phyloP scores from a whole-genome alignment of 2,113 vertebrate species.

The Thalassarche chlororhynchos region DNA sequence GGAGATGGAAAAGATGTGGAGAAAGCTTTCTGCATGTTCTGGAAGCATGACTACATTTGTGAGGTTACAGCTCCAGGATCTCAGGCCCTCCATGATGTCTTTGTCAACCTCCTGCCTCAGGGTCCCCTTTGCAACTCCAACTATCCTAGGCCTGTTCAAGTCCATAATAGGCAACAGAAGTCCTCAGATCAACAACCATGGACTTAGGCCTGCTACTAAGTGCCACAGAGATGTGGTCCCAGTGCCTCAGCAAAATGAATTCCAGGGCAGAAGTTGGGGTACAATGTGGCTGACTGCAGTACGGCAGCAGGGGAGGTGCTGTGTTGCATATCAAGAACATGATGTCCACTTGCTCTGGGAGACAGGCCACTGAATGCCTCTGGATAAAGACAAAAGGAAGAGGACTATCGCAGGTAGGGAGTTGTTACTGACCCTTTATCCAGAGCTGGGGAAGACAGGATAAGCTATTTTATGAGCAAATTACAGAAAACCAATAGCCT shows the following conservation, averaged over 20 bases:
- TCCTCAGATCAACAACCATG: not conserved
- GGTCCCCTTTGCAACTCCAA: not conserved
- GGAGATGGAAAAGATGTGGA: not conserved
- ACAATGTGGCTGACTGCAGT: not conserved
- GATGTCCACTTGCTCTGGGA: not conserved
- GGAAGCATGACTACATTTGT: not conserved
- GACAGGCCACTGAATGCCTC: too few species aligned
- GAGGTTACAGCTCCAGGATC: not conserved
- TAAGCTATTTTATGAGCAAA: not conserved
- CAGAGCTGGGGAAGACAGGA: not conserved
- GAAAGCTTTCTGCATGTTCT: not conserved
- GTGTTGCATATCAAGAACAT: not conserved
- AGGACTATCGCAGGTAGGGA: not conserved
- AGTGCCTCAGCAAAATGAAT: not conserved
- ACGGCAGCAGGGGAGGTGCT: not conserved
- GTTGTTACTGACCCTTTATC: not conserved
- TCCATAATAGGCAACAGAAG: not conserved
- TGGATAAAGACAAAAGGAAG: not conserved
- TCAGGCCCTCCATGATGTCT: not conserved
- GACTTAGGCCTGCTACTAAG: not conserved
- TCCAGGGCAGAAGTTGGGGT: not conserved
- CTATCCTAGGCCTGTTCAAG: not conserved
- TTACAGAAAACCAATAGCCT: not conserved
- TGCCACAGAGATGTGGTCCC: not conserved
- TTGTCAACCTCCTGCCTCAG: not conserved